These are phyloP conservation scores for Pogonocichla stellata DNA, from an alignment of 2,113 vertebrate genomes.

Conservation along the genomic window DNA sequence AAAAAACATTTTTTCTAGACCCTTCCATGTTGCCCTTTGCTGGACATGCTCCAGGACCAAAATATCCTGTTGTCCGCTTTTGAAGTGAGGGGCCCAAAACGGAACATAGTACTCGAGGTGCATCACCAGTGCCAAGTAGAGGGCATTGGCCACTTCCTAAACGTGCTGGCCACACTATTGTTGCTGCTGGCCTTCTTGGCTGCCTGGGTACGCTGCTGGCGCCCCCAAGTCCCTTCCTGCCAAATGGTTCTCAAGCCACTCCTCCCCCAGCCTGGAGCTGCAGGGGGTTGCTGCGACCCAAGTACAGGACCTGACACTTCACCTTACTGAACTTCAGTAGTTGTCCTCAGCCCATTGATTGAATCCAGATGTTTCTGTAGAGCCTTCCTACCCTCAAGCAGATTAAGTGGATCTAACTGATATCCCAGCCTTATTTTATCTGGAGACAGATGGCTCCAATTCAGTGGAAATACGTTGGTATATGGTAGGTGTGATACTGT, in stretches of 20 bases:
- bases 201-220: background rate
- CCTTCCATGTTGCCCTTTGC: background rate
- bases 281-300: background rate
- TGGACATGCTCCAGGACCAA: background rate
- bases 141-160: background rate
- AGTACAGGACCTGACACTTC: background rate
- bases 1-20: background rate
- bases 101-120: background rate
- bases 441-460: background rate
- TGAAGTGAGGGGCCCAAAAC: background rate
- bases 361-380: background rate
- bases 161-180: background rate
- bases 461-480: background rate
- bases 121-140: background rate
- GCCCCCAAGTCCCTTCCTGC: background rate
- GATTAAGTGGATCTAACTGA: background rate
- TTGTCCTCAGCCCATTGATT: background rate
- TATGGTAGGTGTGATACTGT: accelerated
- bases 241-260: background rate
- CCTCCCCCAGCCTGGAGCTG: background rate
- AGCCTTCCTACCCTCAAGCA: background rate
- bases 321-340: background rate
- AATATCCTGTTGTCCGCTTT: background rate
- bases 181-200: background rate
- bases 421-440: background rate